phyloP scores from a whole-genome alignment of 2,797 vertebrate species.

The Gallinago stenura region DNA sequence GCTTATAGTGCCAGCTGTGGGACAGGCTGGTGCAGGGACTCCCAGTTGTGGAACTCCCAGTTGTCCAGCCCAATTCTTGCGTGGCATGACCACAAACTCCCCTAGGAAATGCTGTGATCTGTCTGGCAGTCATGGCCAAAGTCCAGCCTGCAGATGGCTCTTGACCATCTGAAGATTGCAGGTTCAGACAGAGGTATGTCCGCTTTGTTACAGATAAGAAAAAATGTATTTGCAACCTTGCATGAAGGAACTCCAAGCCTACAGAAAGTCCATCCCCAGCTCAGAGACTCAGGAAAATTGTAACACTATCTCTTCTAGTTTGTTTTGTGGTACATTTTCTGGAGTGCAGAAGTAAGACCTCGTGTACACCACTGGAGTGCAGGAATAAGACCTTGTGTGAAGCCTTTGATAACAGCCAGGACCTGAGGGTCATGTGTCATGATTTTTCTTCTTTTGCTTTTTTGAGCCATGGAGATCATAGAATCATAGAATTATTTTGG shows the following conservation, averaged over 20 bases:
- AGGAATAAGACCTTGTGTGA: background rate
- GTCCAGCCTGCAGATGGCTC: background rate
- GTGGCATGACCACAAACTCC: background rate
- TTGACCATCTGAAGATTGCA: background rate
- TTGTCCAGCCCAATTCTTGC: background rate
- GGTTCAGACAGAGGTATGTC: background rate
- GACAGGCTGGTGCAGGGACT: background rate
- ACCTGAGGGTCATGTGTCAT: background rate
- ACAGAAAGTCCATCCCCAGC: background rate
- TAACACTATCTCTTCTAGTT: background rate
- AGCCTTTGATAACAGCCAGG: background rate
- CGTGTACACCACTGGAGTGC: background rate
- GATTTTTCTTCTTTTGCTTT: background rate
- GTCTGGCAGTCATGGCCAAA: background rate
- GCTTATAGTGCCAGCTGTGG: background rate
- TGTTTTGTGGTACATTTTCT: background rate
- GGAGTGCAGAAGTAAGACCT: background rate
- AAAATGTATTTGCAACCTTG: background rate
- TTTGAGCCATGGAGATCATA: background rate
- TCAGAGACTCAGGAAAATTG: background rate
- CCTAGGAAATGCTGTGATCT: background rate
- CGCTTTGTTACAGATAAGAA: background rate
- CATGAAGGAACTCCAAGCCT: background rate
- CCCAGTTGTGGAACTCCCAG: background rate
- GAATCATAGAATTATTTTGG: no score